Evolutionary conservation across 2,113 vertebrate genomes (phyloP).

Genomic region (Aythya baeri): DNA sequence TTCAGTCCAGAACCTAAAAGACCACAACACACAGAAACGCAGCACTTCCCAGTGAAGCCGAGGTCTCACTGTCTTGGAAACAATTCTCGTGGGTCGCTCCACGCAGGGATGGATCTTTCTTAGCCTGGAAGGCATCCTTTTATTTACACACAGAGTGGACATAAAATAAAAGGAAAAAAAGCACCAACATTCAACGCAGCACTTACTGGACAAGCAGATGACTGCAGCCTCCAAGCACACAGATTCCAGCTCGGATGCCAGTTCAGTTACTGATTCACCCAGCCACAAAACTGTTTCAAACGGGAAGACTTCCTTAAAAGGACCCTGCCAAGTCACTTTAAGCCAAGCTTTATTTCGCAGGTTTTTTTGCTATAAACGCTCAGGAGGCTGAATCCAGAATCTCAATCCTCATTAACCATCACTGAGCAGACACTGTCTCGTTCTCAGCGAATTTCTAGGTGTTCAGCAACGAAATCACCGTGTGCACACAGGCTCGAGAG

Average conservation of each 20-base stretch:
- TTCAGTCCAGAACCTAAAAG: not conserved
- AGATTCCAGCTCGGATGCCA: constrained; percentile 41
- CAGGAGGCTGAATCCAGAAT: not conserved
- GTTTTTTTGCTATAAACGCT: not conserved
- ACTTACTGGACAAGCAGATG: not conserved
- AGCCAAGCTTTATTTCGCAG: not conserved
- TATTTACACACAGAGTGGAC: not conserved
- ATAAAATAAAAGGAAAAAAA: not conserved
- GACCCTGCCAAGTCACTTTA: not conserved
- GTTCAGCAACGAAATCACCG: not conserved
- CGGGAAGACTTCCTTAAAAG: constrained; percentile 45
- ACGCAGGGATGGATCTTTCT: not conserved
- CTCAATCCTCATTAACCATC: not conserved
- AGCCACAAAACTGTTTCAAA: constrained; percentile 23
- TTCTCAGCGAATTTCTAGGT: not conserved
- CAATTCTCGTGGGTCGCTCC: not conserved
- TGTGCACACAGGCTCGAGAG: rapidly evolving
- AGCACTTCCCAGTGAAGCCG: not conserved
- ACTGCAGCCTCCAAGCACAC: not conserved
- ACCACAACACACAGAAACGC: not conserved
- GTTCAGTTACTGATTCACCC: constrained; percentile 5
- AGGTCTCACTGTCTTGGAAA: not conserved
- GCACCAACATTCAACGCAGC: not conserved
- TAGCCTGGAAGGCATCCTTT: not conserved
- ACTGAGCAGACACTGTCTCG: not conserved